Base-by-base conservation (phyloP, 2,113 vertebrate species). In the Nannospalax galili region DNA sequence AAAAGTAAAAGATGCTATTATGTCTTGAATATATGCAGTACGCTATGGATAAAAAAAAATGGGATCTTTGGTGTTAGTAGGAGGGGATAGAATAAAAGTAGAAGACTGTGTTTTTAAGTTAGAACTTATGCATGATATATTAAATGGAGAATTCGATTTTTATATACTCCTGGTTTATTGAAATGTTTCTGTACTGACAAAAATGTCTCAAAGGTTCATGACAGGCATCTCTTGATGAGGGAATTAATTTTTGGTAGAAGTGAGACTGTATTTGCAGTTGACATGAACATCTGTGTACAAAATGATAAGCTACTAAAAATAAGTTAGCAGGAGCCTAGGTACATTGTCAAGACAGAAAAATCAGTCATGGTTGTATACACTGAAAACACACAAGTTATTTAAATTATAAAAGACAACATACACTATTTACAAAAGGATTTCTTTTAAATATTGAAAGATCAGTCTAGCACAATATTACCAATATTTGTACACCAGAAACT, bases 31-130 rank as follows among this genome's bases (percentile, higher is more conserved):
- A 17, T 58, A 62, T 35, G 60, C 42, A 80, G 30, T 74, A 20
- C 26, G 35, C 11, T 45, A 4, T 20, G 15, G 26, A 20, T 20
- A 35, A n/a, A 42, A 82, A 60, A 69, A 28, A 88, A 26, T 73
- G 28, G 32, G 30, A 3, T 70, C 4, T 24, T 85, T 14, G 32
- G 74, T 85, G 62, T 52, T 84, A 79, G 22, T 20, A 56, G 37
- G n/a, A 77, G 22, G 16, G 40, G 4, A 91, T 78, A 69, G 4
- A 94, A 75, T 4, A 64, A 48, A 84, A 58, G 32, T 37, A 40
- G 3, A 82, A 78, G 7, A 32, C 62, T 82, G 35, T 93, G 16
- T 65, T 90, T 94, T 80, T 26, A 85, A 84, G 84, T 65, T 89
- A 58, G 30, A 70, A 37, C 64, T 78, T 28, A 3, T 1, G 74